Base-by-base conservation (phyloP, 2,113 vertebrate genomes). In the Seriola aureovittata region DNA sequence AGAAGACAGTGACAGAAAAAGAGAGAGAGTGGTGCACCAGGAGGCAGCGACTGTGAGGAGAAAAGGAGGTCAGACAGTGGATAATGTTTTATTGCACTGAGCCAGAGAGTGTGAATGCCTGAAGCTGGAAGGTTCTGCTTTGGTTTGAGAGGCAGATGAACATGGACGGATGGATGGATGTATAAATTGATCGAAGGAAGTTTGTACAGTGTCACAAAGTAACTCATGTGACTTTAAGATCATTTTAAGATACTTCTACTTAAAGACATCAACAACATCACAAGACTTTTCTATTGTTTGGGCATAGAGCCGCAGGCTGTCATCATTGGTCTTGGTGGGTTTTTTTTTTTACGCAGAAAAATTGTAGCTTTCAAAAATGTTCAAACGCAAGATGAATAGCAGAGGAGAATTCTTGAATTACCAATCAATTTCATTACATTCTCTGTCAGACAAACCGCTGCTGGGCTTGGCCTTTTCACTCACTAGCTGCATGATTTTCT, bases 11-110 rank as follows among this genome's bases (percentile, higher is more conserved):
- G 63, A 36, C 42, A 65, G 44, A 52, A 25, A 13, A 34, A 54
- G 25, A 62, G 66, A 66, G 32, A 12, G 59, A 32, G n/a, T 1
- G 19, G 42, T 77, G 55, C 62, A 62, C 34, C 8, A 42, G 48
- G 57, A 85, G 67, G 65, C 42, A 70, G 73, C 9, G 12, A 84
- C 68, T 78, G 90, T 80, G 78, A 83, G 36, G 81, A 69, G 65
- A 77, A 85, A 92, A 91, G 60, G 63, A 93, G 88, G 91, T 87
- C 85, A 92, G 76, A 85, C 70, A 69, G 81, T 62, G 77, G 81
- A 78, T 82, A 57, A 79, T 76, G 66, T 87, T 89, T 86, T 64
- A 67, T 85, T 72, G 29, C 40, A 64, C 48, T 19, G 54, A 83
- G 63, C 67, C 59, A 12, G 46, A 60, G 71, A 75, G 77, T 78